Conservation (phyloP, 2,113 vertebrate genomes). For the Nothoprocta pentlandii region DNA sequence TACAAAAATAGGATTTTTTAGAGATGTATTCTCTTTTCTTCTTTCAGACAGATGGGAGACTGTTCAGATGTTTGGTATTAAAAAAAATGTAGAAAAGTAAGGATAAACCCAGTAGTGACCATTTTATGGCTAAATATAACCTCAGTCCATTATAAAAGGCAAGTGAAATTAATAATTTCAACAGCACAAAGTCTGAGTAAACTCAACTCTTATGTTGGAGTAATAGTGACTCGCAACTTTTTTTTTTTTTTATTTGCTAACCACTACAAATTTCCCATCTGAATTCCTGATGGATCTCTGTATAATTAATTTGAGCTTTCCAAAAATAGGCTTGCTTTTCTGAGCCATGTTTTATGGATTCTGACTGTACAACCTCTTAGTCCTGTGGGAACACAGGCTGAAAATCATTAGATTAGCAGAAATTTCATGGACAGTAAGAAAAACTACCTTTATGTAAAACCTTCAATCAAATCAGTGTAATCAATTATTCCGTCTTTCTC, state of each 20-base stretch:
- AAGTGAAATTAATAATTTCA: background rate
- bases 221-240: background rate
- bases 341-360: background rate
- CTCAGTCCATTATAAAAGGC: background rate
- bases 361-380: background rate
- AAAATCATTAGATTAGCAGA: background rate
- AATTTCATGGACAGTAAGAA: background rate
- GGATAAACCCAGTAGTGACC: background rate
- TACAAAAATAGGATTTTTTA: background rate
- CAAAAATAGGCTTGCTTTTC: conserved; percentile 1
- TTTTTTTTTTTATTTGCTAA: background rate
- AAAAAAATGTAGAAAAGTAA: background rate
- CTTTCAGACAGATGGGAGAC: background rate
- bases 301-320: background rate
- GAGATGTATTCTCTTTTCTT: background rate
- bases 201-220: background rate
- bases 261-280: background rate
- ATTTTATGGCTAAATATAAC: background rate
- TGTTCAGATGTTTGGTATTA: background rate
- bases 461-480: background rate
- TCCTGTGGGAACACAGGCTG: background rate
- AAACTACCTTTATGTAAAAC: background rate
- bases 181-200: background rate
- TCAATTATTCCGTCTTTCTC: background rate
- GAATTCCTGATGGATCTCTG: background rate